phyloP scores from a whole-genome alignment of 1,140 invertebrate species.

The Brachionus koreanus region DNA sequence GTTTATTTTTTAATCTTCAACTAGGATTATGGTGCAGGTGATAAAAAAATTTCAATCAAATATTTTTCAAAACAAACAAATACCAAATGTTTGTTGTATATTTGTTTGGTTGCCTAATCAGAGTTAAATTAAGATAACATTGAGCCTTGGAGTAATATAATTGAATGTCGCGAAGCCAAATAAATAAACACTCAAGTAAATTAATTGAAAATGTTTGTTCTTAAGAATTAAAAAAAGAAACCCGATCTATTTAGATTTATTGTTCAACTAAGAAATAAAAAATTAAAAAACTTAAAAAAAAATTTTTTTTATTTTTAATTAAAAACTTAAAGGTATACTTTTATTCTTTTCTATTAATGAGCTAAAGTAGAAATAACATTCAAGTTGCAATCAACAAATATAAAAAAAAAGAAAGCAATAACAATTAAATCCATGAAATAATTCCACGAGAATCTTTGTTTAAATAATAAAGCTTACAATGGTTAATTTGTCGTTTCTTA shows the following conservation, averaged over 20 bases:
- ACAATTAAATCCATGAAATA: constrained; percentile 36
- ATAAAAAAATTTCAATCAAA: no score
- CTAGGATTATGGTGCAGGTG: no score
- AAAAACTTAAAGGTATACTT: not conserved
- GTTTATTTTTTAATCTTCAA: no score
- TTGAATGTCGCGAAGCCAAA: not conserved
- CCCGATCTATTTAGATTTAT: not conserved
- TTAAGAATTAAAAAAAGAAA: constrained; percentile 3
- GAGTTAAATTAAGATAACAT: no score
- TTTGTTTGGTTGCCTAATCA: no score
- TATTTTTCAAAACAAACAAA: no score
- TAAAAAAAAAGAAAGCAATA: not conserved
- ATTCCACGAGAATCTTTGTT: constrained; percentile 37
- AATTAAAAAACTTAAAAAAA: not conserved
- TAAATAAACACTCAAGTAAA: not conserved
- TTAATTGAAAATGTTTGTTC: constrained; percentile 1
- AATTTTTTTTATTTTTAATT: not conserved
- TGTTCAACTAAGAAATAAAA: not conserved
- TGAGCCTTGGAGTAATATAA: not conserved
- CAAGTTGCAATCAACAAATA: constrained; percentile 11
- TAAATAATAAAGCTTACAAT: constrained; percentile 3
- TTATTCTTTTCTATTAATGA: not conserved
- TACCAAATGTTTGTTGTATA: no score
- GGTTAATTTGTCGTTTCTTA: constrained; percentile 32
- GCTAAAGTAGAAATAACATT: not conserved